Percentiles rank a stretch among this genome's conserved stretches.
Conservation (phyloP, 2,113 vertebrate species). For the Ranitomeya imitator region DNA sequence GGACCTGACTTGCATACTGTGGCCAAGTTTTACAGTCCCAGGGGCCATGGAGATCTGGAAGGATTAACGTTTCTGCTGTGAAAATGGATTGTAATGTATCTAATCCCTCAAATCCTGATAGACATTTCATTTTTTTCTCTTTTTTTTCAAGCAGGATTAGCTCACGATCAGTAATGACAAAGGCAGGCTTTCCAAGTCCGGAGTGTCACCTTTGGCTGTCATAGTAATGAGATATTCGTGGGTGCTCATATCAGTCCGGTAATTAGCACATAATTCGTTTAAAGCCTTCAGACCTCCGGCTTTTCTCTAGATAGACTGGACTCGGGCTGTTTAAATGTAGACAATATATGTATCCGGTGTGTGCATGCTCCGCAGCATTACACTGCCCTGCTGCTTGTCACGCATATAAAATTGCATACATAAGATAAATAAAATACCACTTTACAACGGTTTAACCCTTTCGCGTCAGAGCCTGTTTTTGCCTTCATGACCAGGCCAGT, state of each 20-base stretch:
- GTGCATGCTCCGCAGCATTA: not conserved
- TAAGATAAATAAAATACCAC: too few species aligned
- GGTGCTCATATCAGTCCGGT: constrained; percentile 18
- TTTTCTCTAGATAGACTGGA: constrained; percentile 3
- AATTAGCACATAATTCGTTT: constrained; percentile 52
- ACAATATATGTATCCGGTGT: not conserved
- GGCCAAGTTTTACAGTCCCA: not conserved
- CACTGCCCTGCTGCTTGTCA: not conserved
- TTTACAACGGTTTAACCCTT: too few species aligned
- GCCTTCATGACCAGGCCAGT: too few species aligned
- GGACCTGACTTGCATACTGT: not conserved
- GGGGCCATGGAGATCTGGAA: constrained; percentile 24
- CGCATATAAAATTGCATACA: not conserved
- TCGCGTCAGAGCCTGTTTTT: too few species aligned
- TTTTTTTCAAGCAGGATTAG: constrained; percentile 40
- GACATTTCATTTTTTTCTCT: constrained; percentile 16
- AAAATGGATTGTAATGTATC: constrained; percentile 52
- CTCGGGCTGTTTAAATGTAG: not conserved
- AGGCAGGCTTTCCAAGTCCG: constrained; percentile 20
- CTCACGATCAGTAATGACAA: constrained; percentile 49
- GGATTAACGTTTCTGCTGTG: constrained; percentile 38
- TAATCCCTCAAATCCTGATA: constrained; percentile 56
- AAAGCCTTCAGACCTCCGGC: constrained; percentile 6
- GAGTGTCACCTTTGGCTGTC: constrained; percentile 39
- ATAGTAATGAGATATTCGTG: constrained; percentile 41